phyloP scores from a whole-genome alignment of 2,797 vertebrate species.

The Ctenosaura bakeri region DNA sequence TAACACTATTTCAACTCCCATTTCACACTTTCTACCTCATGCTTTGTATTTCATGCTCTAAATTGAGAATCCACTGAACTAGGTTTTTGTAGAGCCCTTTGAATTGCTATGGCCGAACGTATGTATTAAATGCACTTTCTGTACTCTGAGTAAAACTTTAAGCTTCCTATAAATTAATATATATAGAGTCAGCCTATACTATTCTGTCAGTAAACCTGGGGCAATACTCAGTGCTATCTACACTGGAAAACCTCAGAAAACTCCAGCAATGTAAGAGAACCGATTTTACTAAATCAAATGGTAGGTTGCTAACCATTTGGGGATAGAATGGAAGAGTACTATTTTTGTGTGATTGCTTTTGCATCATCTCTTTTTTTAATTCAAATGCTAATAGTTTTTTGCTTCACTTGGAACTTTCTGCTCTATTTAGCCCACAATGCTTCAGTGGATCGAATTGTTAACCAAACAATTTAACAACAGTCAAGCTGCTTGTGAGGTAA shows the following conservation, averaged over 20 bases:
- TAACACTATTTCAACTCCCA: no score
- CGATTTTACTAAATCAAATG: not conserved
- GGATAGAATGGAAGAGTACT: not conserved
- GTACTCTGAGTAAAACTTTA: not conserved
- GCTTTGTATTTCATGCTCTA: not conserved
- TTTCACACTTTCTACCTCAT: not conserved
- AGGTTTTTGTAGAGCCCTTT: not conserved
- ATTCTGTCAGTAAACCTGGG: not conserved
- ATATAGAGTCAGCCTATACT: not conserved
- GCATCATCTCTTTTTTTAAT: conserved; percentile 1
- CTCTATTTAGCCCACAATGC: conserved; percentile 93
- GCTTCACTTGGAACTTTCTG: conserved; percentile 44
- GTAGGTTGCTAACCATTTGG: not conserved
- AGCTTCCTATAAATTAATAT: not conserved
- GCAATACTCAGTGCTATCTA: not conserved
- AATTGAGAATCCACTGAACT: not conserved
- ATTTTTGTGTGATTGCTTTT: not conserved
- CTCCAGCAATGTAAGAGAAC: not conserved
- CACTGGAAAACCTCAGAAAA: not conserved
- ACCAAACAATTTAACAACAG: conserved; percentile 99
- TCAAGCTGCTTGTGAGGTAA: conserved; percentile 98
- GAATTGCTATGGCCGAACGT: not conserved
- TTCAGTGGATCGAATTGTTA: conserved; percentile 98
- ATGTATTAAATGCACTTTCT: not conserved
- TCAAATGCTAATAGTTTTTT: not conserved